Conservation (phyloP, 2,797 vertebrate species). For the Dallia pectoralis region DNA sequence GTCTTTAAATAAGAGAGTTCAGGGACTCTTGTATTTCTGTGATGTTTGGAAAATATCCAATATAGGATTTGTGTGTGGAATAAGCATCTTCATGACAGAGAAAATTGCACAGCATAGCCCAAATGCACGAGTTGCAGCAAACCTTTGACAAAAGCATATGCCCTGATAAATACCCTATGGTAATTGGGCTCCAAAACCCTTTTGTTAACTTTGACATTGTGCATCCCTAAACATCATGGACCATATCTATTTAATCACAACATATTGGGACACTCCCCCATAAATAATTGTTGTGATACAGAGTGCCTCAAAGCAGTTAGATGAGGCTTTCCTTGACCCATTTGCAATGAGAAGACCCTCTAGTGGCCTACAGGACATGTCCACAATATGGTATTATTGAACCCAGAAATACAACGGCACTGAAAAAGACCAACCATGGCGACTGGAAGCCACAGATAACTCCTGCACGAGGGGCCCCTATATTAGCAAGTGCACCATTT, state of each 20-base stretch:
- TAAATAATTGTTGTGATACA: constrained; percentile 19
- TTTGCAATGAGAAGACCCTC: neutral
- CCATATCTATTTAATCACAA: constrained; percentile 25
- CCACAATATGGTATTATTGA: neutral
- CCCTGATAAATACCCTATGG: constrained; percentile 10
- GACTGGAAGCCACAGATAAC: neutral
- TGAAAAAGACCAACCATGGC: neutral
- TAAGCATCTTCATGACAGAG: constrained; percentile 16
- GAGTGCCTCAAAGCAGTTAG: constrained; percentile 23
- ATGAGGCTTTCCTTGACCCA: constrained; percentile 14
- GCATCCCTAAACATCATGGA: constrained; percentile 19
- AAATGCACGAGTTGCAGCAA: constrained; percentile 20
- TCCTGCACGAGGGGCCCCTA: neutral
- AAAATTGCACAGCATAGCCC: constrained; percentile 19
- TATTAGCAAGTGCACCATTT: neutral
- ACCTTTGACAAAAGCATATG: constrained; percentile 13
- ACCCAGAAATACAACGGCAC: neutral
- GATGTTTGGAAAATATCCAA: constrained; percentile 21
- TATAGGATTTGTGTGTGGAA: constrained; percentile 7
- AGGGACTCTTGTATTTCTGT: constrained; percentile 1
- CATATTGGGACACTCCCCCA: constrained; percentile 21
- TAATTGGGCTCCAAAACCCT: constrained; percentile 14
- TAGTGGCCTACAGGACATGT: neutral
- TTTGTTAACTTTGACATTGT: constrained; percentile 35
- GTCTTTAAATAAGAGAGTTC: constrained; percentile 34